Evolutionary conservation across 2,113 vertebrate species (phyloP).

Genomic region (Dasyornis broadbenti): DNA sequence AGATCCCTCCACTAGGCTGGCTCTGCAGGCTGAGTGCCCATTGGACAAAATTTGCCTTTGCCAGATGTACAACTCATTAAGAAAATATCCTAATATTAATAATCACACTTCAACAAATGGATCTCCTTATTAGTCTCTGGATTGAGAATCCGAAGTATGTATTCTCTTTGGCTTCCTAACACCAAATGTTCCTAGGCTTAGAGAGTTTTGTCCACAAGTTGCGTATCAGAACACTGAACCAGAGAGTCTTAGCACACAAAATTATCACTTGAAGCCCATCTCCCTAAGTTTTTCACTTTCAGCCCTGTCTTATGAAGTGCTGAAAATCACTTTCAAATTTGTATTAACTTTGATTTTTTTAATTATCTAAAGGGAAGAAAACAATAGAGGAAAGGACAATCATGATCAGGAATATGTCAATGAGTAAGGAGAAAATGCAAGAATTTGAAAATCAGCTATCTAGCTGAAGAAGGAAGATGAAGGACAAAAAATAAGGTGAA

Average conservation of each 20-base stretch:
- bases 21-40: not conserved
- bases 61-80: not conserved
- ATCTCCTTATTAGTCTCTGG: not conserved
- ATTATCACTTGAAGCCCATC: not conserved
- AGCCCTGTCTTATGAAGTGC: not conserved
- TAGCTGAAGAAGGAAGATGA: not conserved
- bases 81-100: not conserved
- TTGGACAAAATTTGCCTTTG: not conserved
- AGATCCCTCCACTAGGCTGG: fast-evolving
- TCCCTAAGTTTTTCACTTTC: not conserved
- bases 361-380: not conserved
- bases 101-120: not conserved
- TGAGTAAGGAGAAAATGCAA: not conserved
- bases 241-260: not conserved
- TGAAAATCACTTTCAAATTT: not conserved
- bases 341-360: not conserved
- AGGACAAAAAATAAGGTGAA: not conserved
- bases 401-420: not conserved
- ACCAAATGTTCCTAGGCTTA: not conserved
- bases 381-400: not conserved
- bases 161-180: not conserved
- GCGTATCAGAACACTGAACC: not conserved
- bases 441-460: not conserved
- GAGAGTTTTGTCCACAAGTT: not conserved
- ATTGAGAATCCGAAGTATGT: not conserved